Evolutionary conservation across 2,113 vertebrate genomes (phyloP).

Genomic region (Crotophaga sulcirostris): DNA sequence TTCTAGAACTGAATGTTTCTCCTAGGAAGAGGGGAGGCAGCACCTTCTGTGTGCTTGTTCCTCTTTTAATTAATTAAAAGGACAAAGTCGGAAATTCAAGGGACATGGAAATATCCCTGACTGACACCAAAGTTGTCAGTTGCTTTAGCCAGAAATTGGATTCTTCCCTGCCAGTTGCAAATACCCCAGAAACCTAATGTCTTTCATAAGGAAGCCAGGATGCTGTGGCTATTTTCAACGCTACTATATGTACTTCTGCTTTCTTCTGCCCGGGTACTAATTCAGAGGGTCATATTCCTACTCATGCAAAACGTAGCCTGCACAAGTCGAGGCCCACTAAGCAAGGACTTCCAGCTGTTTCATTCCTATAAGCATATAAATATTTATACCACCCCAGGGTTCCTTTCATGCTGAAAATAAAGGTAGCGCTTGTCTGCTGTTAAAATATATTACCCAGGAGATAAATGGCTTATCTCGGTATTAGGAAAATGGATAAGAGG

Average conservation of each 20-base stretch:
- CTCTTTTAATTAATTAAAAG: not conserved
- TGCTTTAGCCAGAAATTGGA: not conserved
- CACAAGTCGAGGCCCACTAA: not conserved
- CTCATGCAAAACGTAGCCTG: not conserved
- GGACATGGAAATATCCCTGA: not conserved
- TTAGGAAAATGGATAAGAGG: constrained; percentile 14
- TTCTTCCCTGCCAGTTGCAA: not conserved
- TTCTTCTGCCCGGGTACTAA: not conserved
- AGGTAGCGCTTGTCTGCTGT: constrained; percentile 42
- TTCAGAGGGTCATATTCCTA: not conserved
- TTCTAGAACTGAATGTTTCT: not conserved
- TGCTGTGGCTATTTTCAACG: not conserved
- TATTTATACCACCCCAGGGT: constrained; percentile 49
- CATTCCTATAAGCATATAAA: constrained; percentile 34
- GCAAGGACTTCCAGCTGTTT: constrained; percentile 30
- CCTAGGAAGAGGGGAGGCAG: not conserved
- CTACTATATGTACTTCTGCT: not conserved
- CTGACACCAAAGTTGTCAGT: not conserved
- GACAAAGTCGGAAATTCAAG: not conserved
- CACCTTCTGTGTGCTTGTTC: not conserved
- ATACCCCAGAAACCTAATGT: not conserved
- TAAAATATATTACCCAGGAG: not conserved
- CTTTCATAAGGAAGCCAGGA: not conserved
- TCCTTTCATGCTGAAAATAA: constrained; percentile 47
- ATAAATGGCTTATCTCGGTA: constrained; percentile 22